phyloP scores from a whole-genome alignment of 2,888 invertebrate genomes.

The Phortica okadai region DNA sequence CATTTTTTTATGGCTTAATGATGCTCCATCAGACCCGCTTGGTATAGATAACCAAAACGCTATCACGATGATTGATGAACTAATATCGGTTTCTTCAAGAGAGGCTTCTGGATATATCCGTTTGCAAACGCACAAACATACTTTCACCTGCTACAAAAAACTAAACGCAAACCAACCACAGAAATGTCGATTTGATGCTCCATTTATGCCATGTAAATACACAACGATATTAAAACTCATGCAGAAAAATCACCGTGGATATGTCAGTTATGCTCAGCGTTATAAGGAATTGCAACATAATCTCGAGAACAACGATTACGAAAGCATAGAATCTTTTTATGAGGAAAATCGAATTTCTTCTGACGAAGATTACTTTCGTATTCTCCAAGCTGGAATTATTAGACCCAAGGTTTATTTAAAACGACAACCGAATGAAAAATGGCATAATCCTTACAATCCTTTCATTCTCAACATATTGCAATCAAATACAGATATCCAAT shows the following conservation, averaged over 20 bases:
- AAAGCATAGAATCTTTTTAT: slow-evolving; percentile 17
- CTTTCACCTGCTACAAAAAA: slow-evolving; percentile 40
- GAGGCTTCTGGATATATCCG: slow-evolving; percentile 24
- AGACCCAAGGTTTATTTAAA: slow-evolving; percentile 69
- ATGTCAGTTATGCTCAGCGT: background rate
- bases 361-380: slow-evolving; percentile 52
- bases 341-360: background rate
- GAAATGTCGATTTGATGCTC: slow-evolving; percentile 37
- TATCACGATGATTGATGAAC: slow-evolving; percentile 43
- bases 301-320: slow-evolving; percentile 32
- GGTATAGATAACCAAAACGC: slow-evolving; percentile 48
- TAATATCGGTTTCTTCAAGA: slow-evolving; percentile 47
- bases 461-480: slow-evolving; percentile 63
- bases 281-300: slow-evolving; percentile 18
- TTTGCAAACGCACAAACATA: slow-evolving; percentile 38
- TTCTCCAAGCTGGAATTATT: slow-evolving; percentile 63
- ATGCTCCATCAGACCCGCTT: slow-evolving; percentile 58
- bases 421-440: slow-evolving; percentile 67
- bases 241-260: slow-evolving; percentile 18
- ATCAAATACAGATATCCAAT: slow-evolving; percentile 71
- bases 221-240: slow-evolving; percentile 34
- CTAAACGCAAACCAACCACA: background rate
- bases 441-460: slow-evolving; percentile 74
- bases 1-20: slow-evolving; percentile 65
- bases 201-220: slow-evolving; percentile 33